Evolutionary conservation across 2,113 vertebrate genomes (phyloP), one percentile per base, ranked within the genome.

Genomic region (Misgurnus mizolepis): DNA sequence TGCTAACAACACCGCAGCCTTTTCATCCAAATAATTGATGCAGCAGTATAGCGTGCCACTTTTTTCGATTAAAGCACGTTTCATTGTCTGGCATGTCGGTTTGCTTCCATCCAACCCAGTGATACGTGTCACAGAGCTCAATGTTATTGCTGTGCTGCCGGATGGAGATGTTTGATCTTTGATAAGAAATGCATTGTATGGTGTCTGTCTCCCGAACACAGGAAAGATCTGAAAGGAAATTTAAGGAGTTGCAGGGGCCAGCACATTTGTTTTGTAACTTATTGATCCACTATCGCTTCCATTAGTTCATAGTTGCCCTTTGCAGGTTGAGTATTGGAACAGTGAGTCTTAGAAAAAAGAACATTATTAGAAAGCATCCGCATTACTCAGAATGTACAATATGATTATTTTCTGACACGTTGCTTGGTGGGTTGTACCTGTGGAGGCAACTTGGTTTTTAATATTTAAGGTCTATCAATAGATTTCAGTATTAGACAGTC

Each of bases 241-340:
- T 67, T 9, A 55, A 53, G 74, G 86, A 88, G 87, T 88, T 80
- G 85, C 83, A 83, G 61, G 65, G 18, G 15, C 64, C 60, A 53
- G 17, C 53, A 22, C 50, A 43, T 84, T 84, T 79, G 83, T 88
- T 90, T 83, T 67, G 83, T 72, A 84, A 58, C 58, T 83, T 90
- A 92, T 91, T 81, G 88, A 92, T 92, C 86, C 79, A 77, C 84
- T 49, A 77, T 89, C 82, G 86, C 84, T 91, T 90, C 85, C 87
- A 85, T 83, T 88, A 85, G 89, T 85, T 85, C 84, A 39, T 69
- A 76, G 89, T 92, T 91, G 89, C 87, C 89, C 89, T 89, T 77
- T 84, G 58, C 87, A 76, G 90, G 90, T 90, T 82, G 67, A 76
- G 17, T 34, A 49, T 53, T 7, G 45, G 10, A 69, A 70, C 56